Evolutionary conservation across 2,113 vertebrate genomes (phyloP).

Genomic region (Carassius gibelio): DNA sequence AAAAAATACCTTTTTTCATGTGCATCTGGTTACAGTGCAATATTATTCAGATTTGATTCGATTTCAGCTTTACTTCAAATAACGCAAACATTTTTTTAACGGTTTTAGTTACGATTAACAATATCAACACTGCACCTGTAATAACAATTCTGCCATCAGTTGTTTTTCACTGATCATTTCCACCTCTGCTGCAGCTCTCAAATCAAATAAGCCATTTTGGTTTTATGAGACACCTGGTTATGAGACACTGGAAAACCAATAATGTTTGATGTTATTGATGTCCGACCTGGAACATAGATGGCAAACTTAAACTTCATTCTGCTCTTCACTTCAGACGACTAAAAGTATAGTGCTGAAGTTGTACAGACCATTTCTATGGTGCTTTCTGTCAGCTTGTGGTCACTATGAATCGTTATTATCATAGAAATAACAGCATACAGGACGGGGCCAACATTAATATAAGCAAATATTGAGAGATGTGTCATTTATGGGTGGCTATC

Average conservation of each 20-base stretch:
- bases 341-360: not conserved
- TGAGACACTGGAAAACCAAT: slow-evolving; percentile 9
- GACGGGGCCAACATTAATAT: not conserved
- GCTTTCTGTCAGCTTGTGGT: not conserved
- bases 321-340: not conserved
- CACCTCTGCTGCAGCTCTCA: not conserved
- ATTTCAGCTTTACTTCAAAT: not conserved
- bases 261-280: slow-evolving; percentile 8
- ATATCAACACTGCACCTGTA: not conserved
- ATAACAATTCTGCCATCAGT: not conserved
- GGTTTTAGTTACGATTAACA: not conserved
- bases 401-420: not conserved
- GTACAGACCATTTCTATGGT: not conserved
- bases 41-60: not conserved
- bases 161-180: not conserved
- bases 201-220: not conserved
- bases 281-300: not conserved
- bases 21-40: no score
- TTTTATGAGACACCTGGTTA: slow-evolving; percentile 28
- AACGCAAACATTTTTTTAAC: not conserved
- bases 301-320: not conserved
- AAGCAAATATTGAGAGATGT: not conserved
- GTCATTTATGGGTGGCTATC: not conserved
- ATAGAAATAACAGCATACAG: not conserved
- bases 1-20: not conserved